Percentiles rank a stretch among this genome's conserved stretches.
phyloP scores from a whole-genome alignment of 92 coral and sea anemone species.

The Epizoanthus stellaris region DNA sequence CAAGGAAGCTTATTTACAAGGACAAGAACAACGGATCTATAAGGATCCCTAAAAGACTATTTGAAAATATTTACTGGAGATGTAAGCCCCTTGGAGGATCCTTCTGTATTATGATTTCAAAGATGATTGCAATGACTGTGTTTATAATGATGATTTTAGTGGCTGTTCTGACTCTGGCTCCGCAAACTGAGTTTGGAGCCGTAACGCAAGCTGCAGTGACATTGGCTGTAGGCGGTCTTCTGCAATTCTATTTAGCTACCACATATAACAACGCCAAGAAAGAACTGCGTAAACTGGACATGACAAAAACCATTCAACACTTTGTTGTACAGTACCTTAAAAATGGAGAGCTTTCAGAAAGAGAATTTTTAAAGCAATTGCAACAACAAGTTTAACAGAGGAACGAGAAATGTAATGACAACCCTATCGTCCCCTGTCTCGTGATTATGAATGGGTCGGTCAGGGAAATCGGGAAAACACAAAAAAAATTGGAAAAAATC shows the following conservation, averaged over 20 bases:
- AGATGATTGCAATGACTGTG: not conserved
- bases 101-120: not conserved
- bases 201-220: not conserved
- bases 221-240: not conserved
- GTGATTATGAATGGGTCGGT: too few relatives aligned
- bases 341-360: conserved; percentile 2
- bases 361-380: not conserved
- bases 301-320: not conserved
- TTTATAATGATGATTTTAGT: not conserved
- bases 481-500: too few relatives aligned
- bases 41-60: not conserved
- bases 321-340: not conserved
- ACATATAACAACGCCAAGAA: not conserved
- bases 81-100: not conserved
- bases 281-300: not conserved
- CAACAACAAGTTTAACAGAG: too few relatives aligned
- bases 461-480: too few relatives aligned
- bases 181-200: not conserved
- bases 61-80: conserved; percentile 13
- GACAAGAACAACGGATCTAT: not conserved
- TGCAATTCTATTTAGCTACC: not conserved
- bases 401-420: too few relatives aligned
- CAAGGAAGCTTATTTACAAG: not conserved
- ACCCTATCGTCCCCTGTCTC: too few relatives aligned
- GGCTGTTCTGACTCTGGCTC: conserved; percentile 1